phyloP scores from a whole-genome alignment of 2,888 invertebrate genomes.

The Heliconius charithonia region DNA sequence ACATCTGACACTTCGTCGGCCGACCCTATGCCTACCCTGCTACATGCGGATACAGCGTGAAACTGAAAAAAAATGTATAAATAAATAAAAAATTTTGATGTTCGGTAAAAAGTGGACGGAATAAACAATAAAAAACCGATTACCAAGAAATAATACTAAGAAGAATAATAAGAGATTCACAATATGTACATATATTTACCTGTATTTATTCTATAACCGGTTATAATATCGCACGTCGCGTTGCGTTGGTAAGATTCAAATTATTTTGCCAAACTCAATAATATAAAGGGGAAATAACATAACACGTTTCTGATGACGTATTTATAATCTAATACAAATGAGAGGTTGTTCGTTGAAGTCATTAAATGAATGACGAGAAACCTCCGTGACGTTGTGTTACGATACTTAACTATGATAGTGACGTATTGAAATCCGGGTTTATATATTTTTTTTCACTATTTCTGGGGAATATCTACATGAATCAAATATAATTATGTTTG shows the following conservation, averaged over 20 bases:
- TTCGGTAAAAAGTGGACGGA: too few relatives aligned
- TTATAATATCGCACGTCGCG: not conserved
- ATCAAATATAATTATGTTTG: not conserved
- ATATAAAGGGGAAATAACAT: conserved; percentile 10
- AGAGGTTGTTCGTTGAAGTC: conserved; percentile 1
- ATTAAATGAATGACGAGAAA: conserved; percentile 6
- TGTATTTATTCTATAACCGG: not conserved
- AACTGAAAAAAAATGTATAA: too few relatives aligned
- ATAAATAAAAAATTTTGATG: too few relatives aligned
- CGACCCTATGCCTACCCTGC: too few relatives aligned
- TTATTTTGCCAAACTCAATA: conserved; percentile 5
- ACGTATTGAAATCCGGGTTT: conserved; percentile 15
- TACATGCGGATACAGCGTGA: too few relatives aligned
- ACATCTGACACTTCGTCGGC: too few relatives aligned
- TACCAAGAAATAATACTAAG: not conserved
- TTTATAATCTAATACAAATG: not conserved
- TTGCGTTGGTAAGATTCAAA: not conserved
- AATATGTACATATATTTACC: not conserved
- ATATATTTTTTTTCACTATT: not conserved
- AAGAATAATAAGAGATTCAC: not conserved
- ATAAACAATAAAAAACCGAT: not conserved
- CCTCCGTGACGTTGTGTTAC: not conserved
- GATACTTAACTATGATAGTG: conserved; percentile 1
- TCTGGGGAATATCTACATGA: conserved; percentile 2
- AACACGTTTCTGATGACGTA: conserved; percentile 18